Percentiles rank a stretch among this genome's conserved stretches.
phyloP scores from a whole-genome alignment of 2,797 vertebrate species.

The Dipus sagitta region DNA sequence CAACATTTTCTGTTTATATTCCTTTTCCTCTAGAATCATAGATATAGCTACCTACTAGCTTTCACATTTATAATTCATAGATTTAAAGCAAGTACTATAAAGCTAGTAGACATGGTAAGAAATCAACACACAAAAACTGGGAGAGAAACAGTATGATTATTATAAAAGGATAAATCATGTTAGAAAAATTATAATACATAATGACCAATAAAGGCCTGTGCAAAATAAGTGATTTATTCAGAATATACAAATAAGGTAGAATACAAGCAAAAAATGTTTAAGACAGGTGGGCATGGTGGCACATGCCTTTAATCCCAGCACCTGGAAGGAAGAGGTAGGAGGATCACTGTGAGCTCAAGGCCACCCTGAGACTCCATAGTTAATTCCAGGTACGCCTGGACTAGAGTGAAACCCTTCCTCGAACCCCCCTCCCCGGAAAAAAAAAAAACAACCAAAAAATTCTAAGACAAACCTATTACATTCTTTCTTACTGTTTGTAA shows the following conservation, averaged over 20 bases:
- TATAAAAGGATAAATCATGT: neutral
- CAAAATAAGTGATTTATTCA: neutral
- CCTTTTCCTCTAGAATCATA: neutral
- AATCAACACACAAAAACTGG: conserved; percentile 22
- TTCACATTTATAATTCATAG: neutral
- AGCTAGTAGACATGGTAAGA: neutral
- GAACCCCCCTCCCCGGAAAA: too few relatives aligned
- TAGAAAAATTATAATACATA: neutral
- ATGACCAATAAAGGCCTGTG: neutral
- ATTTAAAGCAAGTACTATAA: conserved; percentile 7
- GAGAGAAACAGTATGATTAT: neutral
- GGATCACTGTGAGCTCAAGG: too few relatives aligned
- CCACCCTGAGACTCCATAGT: too few relatives aligned
- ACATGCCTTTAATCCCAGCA: too few relatives aligned
- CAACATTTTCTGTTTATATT: neutral
- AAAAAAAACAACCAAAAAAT: neutral
- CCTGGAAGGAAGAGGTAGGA: too few relatives aligned
- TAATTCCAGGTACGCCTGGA: too few relatives aligned
- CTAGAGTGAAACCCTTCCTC: too few relatives aligned
- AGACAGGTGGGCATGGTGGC: too few relatives aligned
- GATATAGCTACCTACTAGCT: neutral
- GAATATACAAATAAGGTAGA: neutral
- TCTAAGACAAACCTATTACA: neutral
- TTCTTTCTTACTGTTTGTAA: neutral
- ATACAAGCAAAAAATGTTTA: neutral